phyloP scores from a whole-genome alignment of 37 sponge, comb jelly and placozoan genomes.

The Haliclona indistincta region DNA sequence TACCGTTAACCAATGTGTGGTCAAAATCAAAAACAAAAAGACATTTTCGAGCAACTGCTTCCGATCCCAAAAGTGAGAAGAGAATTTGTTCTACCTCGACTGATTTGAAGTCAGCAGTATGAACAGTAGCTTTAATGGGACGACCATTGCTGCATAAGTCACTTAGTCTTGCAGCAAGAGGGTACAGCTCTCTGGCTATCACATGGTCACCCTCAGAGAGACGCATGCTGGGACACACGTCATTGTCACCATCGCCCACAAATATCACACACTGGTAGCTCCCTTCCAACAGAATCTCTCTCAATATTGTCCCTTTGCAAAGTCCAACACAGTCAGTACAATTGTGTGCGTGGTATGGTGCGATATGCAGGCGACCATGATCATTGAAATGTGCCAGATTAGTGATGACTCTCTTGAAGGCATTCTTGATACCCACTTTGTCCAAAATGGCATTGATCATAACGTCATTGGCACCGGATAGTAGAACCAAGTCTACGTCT shows the following conservation, averaged over 20 bases:
- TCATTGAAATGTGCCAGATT: conserved; percentile 78
- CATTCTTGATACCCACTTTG: conserved; percentile 35
- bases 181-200: conserved; percentile 61
- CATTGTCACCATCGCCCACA: conserved; percentile 73
- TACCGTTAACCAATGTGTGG: conserved; percentile 69
- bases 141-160: not conserved
- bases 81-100: too few species aligned
- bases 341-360: conserved; percentile 47
- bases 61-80: too few species aligned
- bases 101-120: too few species aligned
- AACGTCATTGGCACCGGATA: conserved; percentile 76
- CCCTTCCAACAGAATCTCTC: conserved; percentile 6
- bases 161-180: conserved; percentile 32
- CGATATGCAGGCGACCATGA: conserved; percentile 39
- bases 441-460: conserved; percentile 65
- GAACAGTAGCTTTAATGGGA: too few species aligned
- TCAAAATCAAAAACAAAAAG: conserved; percentile 88
- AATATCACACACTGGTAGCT: conserved; percentile 49
- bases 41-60: conserved; percentile 1
- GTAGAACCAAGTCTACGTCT: conserved; percentile 42
- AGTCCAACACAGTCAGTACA: conserved; percentile 62
- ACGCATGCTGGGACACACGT: conserved; percentile 53
- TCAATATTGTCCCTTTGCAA: conserved; percentile 72
- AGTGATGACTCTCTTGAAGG: conserved; percentile 35
- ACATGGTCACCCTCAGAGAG: conserved; percentile 48